Evolutionary conservation across 2,797 vertebrate species (phyloP), one percentile per base, ranked within the genome.

Genomic region (Enteromius radiatus): DNA sequence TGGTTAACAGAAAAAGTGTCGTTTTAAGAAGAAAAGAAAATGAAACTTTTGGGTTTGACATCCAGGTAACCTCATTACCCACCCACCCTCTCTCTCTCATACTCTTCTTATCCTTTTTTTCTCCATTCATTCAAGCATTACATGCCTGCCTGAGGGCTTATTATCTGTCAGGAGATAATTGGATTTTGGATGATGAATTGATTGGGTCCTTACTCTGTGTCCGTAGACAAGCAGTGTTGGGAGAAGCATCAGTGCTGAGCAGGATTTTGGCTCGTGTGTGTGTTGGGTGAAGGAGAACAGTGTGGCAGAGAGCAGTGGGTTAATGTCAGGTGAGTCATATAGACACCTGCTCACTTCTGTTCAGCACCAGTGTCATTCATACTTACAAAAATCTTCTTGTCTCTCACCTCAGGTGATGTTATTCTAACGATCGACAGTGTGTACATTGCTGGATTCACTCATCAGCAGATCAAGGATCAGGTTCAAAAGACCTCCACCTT

Each of bases 1-100:
- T 33, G 56, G 38, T 82, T 71, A 12, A 81, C 71, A 90, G 89
- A 65, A 82, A 78, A 79, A 87, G 56, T 43, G 63, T 91, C 9
- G 10, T 70, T 12, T 64, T 91, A 64, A 19, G 93, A 41, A 96
- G 96, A 85, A 92, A 93, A 65, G 94, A 96, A 21, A 93, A 93
- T 83, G 95, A 94, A 89, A 86, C 88, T 0, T 97, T 96, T 90
- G 96, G 96, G 78, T 96, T 97, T 94, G 95, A 96, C 91, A 95
- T 97, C 89, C 94, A 95, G 94, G 96, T 97, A 87, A 90, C 68
- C 76, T 83, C 45, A 43, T 70, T 63, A 63, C 33, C 43, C 49
- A 0, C 41, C 9, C 38, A 12, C 21, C 7, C 8, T 47, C 21
- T 36, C 49, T 59, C 45, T 36, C 61, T 75, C 56, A 26, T 17